Percentiles rank a stretch among this genome's conserved stretches.
phyloP scores from a whole-genome alignment of 2,113 vertebrate genomes.

The Larimichthys crocea region DNA sequence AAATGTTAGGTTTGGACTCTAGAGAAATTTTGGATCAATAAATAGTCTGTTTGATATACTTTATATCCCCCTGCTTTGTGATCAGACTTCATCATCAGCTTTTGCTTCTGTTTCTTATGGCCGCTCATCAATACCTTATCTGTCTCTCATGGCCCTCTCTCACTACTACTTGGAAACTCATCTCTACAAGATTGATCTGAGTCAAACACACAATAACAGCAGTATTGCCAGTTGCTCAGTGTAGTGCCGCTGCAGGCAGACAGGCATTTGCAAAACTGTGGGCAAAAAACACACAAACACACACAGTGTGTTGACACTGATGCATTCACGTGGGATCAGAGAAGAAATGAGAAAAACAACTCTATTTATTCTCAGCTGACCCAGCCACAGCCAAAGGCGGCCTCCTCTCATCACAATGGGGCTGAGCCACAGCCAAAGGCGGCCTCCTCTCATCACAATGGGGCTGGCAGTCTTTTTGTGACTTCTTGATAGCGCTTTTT shows the following conservation, averaged over 20 bases:
- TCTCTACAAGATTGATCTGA: conserved; percentile 42
- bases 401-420: conserved; percentile 11
- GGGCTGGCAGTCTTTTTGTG: not conserved
- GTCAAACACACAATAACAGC: conserved; percentile 14
- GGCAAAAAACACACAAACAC: conserved; percentile 14
- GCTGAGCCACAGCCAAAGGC: conserved; percentile 42
- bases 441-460: conserved; percentile 12
- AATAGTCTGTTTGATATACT: not conserved
- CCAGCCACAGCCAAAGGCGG: conserved; percentile 44
- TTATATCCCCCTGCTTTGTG: not conserved
- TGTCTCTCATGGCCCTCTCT: conserved; percentile 26
- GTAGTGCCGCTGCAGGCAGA: conserved; percentile 28
- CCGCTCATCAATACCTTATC: not conserved
- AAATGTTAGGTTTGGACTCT: not conserved
- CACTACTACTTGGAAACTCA: conserved; percentile 13
- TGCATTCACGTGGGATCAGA: conserved; percentile 41
- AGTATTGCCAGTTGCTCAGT: not conserved
- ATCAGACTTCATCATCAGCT: conserved; percentile 11
- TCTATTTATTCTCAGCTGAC: conserved; percentile 54
- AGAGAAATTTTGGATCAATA: not conserved
- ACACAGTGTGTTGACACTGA: conserved; percentile 39
- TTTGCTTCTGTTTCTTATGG: not conserved
- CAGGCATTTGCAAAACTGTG: conserved; percentile 28
- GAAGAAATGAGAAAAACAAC: conserved; percentile 56
- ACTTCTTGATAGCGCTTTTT: not conserved